Percentiles rank a stretch among this genome's conserved stretches.
Evolutionary conservation across 2,113 vertebrate species (phyloP).

Genomic region (Ginglymostoma cirratum): DNA sequence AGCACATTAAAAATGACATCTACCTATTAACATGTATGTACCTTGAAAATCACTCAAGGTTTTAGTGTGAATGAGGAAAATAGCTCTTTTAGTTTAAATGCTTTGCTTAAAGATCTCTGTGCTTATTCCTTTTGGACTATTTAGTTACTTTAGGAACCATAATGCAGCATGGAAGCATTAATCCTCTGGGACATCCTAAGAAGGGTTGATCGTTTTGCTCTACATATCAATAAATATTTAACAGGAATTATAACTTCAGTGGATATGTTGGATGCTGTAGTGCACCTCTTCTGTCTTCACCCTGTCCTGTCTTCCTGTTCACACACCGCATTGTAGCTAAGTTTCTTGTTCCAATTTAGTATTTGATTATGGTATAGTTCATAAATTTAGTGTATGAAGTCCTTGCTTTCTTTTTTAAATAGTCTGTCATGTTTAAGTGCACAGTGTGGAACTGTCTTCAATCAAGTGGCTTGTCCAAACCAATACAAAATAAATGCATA

Average conservation of each 20-base stretch:
- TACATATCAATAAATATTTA: neutral
- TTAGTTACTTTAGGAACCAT: no score
- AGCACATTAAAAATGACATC: neutral
- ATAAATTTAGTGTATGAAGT: neutral
- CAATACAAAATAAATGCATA: no score
- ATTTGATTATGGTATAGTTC: neutral
- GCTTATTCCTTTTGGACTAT: neutral
- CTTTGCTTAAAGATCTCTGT: neutral
- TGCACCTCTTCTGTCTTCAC: neutral
- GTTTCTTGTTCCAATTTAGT: neutral
- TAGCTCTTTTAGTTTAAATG: neutral
- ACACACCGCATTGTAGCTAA: neutral
- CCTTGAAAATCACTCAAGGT: neutral
- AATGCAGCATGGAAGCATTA: no score
- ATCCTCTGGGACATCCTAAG: no score
- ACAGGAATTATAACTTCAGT: neutral
- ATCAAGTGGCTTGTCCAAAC: no score
- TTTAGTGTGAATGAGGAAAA: neutral
- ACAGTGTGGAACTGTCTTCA: neutral
- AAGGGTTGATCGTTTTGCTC: no score
- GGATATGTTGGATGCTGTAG: neutral
- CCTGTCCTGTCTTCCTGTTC: no score
- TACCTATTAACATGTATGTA: neutral
- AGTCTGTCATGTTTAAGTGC: neutral
- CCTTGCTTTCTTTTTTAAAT: neutral